Evolutionary conservation across 2,888 invertebrate genomes (phyloP), one percentile per base, ranked within the genome.

Genomic region (Cerastis rubricosa): DNA sequence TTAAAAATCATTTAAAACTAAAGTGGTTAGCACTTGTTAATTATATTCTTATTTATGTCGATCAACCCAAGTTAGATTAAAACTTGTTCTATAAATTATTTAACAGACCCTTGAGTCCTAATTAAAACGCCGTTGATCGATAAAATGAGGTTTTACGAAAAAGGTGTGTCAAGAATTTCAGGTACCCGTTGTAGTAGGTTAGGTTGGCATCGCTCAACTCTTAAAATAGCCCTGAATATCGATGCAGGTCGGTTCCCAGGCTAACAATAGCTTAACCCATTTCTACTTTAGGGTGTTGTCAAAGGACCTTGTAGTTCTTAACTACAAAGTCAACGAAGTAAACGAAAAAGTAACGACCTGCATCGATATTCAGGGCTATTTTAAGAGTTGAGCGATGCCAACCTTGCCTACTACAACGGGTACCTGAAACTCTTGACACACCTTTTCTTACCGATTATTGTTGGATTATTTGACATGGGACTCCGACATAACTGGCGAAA

Each of bases 251-350:
- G 59, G 35, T 59, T 68, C 69, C 29, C 54, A 45, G 49, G 29
- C 78, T 78, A 78, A 84, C 47, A 78, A 83, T 84, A 84, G 45
- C 68, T 47, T 71, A 70, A 71, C 83, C 83, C 72, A 74, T 64
- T 81, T 87, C 71, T 67, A 49, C 65, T 40, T 35, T 49, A 25
- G 64, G 63, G 40, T 47, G 47, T 51, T 59, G 35, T 74, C 14
- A 54, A 57, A 45, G 51, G 14, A 71, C 5, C 17, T 51, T 11
- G 11, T 14, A 45, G 35, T 22, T 51, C 17, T n/a, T n/a, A n/a
- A n/a, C n/a, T n/a, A n/a, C n/a, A n/a, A n/a, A n/a, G n/a, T n/a
- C n/a, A n/a, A n/a, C n/a, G n/a, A n/a, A n/a, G n/a, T n/a, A n/a
- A n/a, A n/a, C n/a, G n/a, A n/a, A n/a, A n/a, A n/a, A n/a, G n/a